These are phyloP conservation scores for Dusona sp. DNA, from an alignment of 2,888 invertebrate genomes.

Conservation along the genomic window DNA sequence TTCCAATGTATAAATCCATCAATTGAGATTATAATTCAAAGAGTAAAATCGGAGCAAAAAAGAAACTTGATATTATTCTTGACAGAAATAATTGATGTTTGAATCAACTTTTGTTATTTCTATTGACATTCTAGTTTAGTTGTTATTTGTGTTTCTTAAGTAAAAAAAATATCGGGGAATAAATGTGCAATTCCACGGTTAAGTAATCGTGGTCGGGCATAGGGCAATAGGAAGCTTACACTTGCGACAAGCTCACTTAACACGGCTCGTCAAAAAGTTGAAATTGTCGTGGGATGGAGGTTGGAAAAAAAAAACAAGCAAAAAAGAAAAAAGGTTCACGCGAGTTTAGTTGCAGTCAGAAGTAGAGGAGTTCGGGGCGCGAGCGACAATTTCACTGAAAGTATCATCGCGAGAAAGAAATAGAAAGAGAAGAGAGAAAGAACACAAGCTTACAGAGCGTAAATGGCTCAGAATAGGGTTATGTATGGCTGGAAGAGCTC, in stretches of 20 bases:
- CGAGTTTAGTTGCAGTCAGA: conserved; percentile 19
- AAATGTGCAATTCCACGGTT: background rate
- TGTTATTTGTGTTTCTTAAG: too few species aligned
- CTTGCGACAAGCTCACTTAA: background rate
- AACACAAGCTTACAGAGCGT: conserved; percentile 39
- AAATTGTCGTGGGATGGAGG: conserved; percentile 23
- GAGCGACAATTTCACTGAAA: conserved; percentile 66
- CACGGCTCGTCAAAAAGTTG: conserved; percentile 56
- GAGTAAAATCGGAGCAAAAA: background rate
- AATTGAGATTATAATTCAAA: background rate
- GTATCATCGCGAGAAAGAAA: conserved; percentile 39
- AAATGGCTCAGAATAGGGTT: conserved; percentile 67
- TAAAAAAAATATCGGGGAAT: too few species aligned
- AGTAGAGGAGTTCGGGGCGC: background rate
- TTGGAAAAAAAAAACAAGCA: background rate
- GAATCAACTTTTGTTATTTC: background rate
- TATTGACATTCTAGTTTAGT: background rate
- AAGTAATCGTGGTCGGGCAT: background rate
- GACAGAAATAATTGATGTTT: background rate
- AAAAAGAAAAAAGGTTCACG: background rate
- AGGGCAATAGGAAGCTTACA: background rate
- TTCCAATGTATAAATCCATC: too few species aligned
- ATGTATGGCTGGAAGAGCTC: conserved; percentile 27
- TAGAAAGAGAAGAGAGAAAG: background rate
- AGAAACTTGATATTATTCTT: background rate